Evolutionary conservation across 2,888 invertebrate species (phyloP).

Genomic region (Lathronympha strigana): DNA sequence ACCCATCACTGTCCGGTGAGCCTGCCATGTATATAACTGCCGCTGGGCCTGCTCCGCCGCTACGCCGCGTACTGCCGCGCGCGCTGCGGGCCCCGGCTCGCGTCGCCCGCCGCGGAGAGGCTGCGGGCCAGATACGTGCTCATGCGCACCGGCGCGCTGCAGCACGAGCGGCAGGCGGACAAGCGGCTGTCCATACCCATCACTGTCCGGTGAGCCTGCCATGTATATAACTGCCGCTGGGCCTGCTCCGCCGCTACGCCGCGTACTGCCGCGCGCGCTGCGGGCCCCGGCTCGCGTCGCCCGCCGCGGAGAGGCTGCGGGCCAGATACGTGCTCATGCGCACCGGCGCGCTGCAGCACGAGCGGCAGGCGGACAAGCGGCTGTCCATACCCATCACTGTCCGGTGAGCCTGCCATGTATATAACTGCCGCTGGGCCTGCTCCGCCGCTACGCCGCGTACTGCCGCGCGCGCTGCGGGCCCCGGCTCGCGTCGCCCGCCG

Average conservation of each 20-base stretch:
- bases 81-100: constrained; percentile 96
- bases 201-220: constrained; percentile 67
- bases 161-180: constrained; percentile 91
- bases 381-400: constrained; percentile 97
- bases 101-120: constrained; percentile 90
- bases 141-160: constrained; percentile 93
- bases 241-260: constrained; percentile 91
- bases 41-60: constrained; percentile 80
- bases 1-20: constrained; percentile 94
- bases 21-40: too few relatives aligned
- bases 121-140: constrained; percentile 97
- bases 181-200: constrained; percentile 87
- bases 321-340: constrained; percentile 98
- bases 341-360: constrained; percentile 90
- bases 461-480: too few relatives aligned
- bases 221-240: too few relatives aligned
- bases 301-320: constrained; percentile 92
- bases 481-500: too few relatives aligned
- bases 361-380: constrained; percentile 91
- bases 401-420: too few relatives aligned
- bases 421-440: too few relatives aligned
- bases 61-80: constrained; percentile 92
- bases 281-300: constrained; percentile 94
- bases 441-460: constrained; percentile 86
- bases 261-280: constrained; percentile 92